These are phyloP conservation scores for Sciurus carolinensis DNA, from an alignment of 2,797 vertebrate species.

Conservation along the genomic window DNA sequence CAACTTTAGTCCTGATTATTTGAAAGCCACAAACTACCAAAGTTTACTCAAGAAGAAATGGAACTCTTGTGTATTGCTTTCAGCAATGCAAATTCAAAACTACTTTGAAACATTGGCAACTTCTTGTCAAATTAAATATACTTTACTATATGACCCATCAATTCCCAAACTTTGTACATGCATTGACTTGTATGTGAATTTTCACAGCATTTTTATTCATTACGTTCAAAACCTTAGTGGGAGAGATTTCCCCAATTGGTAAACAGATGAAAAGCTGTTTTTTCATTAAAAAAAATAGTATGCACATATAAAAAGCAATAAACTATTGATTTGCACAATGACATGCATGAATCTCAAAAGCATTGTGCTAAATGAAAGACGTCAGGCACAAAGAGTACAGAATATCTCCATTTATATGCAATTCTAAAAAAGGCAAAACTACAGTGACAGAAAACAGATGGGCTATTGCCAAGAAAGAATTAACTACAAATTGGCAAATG, in stretches of 20 bases:
- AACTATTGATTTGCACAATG: background rate
- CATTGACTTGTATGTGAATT: background rate
- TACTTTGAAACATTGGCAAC: constrained; percentile 5
- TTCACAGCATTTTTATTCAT: background rate
- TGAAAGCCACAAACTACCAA: constrained; percentile 18
- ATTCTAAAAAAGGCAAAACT: background rate
- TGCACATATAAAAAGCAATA: background rate
- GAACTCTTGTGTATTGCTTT: background rate
- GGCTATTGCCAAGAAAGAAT: background rate
- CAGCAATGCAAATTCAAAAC: constrained; percentile 27
- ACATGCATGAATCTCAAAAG: background rate
- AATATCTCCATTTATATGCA: background rate
- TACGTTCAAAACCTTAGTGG: background rate
- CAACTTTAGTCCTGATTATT: background rate
- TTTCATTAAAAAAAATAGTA: background rate
- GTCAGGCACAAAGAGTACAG: background rate
- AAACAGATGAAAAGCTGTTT: constrained; percentile 11
- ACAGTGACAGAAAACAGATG: too few relatives aligned
- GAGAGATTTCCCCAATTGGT: background rate
- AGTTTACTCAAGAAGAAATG: constrained; percentile 16
- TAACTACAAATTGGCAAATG: background rate
- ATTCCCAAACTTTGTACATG: background rate
- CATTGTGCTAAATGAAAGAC: background rate
- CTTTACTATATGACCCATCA: background rate
- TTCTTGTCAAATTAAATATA: background rate